These are phyloP conservation scores for Phaethon lepturus DNA, from an alignment of 2,113 vertebrate genomes.

Conservation along the genomic window DNA sequence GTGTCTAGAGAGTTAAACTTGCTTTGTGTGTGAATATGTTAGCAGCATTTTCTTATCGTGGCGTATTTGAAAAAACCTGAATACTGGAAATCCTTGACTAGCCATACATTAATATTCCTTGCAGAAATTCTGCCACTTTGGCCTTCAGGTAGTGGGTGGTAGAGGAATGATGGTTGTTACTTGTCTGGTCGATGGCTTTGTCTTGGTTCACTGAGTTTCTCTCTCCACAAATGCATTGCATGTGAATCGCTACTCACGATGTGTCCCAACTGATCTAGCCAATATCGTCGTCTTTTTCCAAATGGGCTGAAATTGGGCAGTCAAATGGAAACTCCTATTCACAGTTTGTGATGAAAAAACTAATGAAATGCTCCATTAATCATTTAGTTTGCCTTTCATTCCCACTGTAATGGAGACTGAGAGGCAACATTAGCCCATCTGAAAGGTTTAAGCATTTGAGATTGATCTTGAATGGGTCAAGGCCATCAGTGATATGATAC, in stretches of 20 bases:
- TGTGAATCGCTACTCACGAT: background rate
- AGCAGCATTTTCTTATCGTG: background rate
- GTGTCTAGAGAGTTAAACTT: background rate
- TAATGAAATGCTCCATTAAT: constrained; percentile 49
- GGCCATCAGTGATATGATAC: background rate
- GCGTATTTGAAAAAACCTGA: background rate
- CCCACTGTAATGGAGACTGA: constrained; percentile 27
- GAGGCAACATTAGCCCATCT: background rate
- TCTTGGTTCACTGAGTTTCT: background rate
- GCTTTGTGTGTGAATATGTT: background rate
- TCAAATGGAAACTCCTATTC: constrained; percentile 46
- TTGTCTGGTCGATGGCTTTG: background rate
- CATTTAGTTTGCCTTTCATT: constrained; percentile 29
- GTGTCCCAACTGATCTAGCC: background rate
- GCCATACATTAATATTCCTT: background rate
- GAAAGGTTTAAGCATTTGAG: constrained; percentile 12
- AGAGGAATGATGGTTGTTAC: background rate
- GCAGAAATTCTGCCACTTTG: background rate
- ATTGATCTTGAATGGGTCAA: constrained; percentile 1
- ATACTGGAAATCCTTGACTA: background rate
- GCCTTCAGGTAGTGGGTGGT: background rate
- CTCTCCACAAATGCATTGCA: background rate
- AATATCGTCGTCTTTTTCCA: background rate
- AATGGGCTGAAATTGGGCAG: background rate
- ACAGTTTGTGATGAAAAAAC: background rate